Evolutionary conservation across 1,140 invertebrate species (phyloP).

Genomic region (Caenorhabditis briggsae): DNA sequence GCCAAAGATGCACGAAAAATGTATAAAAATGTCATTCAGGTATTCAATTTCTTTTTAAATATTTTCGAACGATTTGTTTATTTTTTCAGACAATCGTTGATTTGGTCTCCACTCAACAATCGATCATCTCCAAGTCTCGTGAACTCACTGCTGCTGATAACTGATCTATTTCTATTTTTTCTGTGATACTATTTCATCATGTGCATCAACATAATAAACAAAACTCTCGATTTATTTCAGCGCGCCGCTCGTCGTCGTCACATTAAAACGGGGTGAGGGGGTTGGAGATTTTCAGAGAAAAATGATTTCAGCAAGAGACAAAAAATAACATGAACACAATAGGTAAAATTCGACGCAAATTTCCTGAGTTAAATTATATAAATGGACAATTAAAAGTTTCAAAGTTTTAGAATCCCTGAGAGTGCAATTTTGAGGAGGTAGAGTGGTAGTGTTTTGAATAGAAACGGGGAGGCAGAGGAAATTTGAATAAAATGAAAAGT

Average conservation of each 20-base stretch:
- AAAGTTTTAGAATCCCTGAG: slow-evolving; percentile 33
- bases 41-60: not conserved
- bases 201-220: slow-evolving; percentile 15
- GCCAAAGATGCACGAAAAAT: slow-evolving; percentile 45
- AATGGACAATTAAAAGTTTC: not conserved
- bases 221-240: slow-evolving; percentile 52
- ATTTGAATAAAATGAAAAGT: slow-evolving; percentile 19
- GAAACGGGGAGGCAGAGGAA: not conserved
- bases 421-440: slow-evolving; percentile 48
- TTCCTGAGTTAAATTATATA: slow-evolving; percentile 37
- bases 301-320: slow-evolving; percentile 9
- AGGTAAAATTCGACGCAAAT: slow-evolving; percentile 8
- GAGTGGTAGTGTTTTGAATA: slow-evolving; percentile 7
- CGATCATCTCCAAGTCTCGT: not conserved
- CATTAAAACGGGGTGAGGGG: not conserved
- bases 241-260: not conserved
- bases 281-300: slow-evolving; percentile 41
- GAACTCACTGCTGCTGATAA: not conserved
- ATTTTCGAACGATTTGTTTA: not conserved
- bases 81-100: slow-evolving; percentile 13
- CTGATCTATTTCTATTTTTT: not conserved
- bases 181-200: not conserved
- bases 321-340: not conserved
- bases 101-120: slow-evolving; percentile 28
- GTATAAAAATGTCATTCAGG: slow-evolving; percentile 29